Conservation (phyloP, 2,888 invertebrate genomes). For the Chalcosyrphus nemorum region DNA sequence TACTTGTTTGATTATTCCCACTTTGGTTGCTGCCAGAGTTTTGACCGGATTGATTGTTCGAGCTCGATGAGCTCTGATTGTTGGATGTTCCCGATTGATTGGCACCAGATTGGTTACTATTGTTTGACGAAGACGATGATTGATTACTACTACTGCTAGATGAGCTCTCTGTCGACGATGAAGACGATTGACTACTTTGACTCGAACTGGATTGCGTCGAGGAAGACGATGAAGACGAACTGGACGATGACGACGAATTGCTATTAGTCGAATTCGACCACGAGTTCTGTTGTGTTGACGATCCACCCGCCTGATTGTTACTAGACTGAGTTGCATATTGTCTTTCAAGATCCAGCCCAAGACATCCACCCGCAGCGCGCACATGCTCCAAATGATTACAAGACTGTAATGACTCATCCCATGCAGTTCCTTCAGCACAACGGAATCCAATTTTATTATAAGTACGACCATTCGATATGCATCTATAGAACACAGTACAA, state of each 20-base stretch:
- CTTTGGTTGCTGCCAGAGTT: conserved; percentile 41
- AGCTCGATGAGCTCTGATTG: conserved; percentile 29
- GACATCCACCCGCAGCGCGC: conserved; percentile 84
- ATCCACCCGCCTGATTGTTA: conserved; percentile 75
- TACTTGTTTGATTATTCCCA: conserved; percentile 40
- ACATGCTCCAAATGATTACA: conserved; percentile 88
- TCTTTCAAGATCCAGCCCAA: too few species aligned
- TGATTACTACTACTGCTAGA: conserved; percentile 68
- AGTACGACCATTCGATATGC: conserved; percentile 86
- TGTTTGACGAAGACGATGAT: conserved; percentile 38
- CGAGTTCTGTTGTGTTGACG: conserved; percentile 76
- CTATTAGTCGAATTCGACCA: conserved; percentile 75
- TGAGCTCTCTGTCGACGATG: conserved; percentile 60
- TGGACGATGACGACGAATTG: conserved; percentile 73
- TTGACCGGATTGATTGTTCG: conserved; percentile 56
- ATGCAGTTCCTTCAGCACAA: conserved; percentile 90
- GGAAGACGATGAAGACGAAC: conserved; percentile 67
- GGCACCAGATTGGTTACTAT: conserved; percentile 37
- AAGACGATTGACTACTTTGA: conserved; percentile 64
- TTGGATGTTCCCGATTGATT: conserved; percentile 19
- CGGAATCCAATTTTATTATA: conserved; percentile 87
- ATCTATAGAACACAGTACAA: conserved; percentile 90
- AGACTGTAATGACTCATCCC: conserved; percentile 87
- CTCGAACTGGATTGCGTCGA: conserved; percentile 72
- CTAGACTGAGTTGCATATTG: too few species aligned